Evolutionary conservation across 2,888 invertebrate species (phyloP), one percentile per base, ranked within the genome.

Genomic region (Serrognathus titanus): DNA sequence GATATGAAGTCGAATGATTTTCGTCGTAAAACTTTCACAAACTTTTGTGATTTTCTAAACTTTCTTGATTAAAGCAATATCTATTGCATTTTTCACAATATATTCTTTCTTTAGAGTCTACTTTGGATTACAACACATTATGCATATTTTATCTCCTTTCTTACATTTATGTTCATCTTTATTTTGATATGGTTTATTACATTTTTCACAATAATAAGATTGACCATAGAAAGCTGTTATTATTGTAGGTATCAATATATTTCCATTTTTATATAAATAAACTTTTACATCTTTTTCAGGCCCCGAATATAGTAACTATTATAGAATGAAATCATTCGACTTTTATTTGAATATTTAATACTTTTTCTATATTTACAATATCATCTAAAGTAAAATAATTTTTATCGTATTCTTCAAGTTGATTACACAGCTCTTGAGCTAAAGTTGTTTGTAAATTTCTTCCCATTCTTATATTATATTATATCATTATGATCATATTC

Each of bases 201-300:
- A n/a, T n/a, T n/a, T n/a, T n/a, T n/a, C n/a, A n/a, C n/a, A n/a
- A n/a, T n/a, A n/a, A n/a, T n/a, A 53, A 47, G 46, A 45, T 12
- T 31, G 20, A 35, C 53, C 48, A 12, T 36, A 46, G 47, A 53
- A 53, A 48, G 11, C 53, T 39, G 47, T 12, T 47, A 48, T 55
- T 55, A 37, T 13, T 55, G 45, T 49, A 49, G 50, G 50, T 43
- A 55, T 55, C 55, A 50, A 55, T 49, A 55, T 50, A 40, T 55
- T 50, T 55, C 50, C 55, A 51, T 55, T 55, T 52, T 51, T 55
- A 48, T 48, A 39, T 39, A 39, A 39, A 39, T 12, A 39, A 11
- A 39, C 39, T n/a, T 39, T 39, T 39, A 39, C 39, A 5, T 12
- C 39, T 39, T 39, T 39, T 5, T 39, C 20, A 20, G 20, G 3